phyloP scores from a whole-genome alignment of 1,140 invertebrate species.

The Drosophila pallidifrons region DNA sequence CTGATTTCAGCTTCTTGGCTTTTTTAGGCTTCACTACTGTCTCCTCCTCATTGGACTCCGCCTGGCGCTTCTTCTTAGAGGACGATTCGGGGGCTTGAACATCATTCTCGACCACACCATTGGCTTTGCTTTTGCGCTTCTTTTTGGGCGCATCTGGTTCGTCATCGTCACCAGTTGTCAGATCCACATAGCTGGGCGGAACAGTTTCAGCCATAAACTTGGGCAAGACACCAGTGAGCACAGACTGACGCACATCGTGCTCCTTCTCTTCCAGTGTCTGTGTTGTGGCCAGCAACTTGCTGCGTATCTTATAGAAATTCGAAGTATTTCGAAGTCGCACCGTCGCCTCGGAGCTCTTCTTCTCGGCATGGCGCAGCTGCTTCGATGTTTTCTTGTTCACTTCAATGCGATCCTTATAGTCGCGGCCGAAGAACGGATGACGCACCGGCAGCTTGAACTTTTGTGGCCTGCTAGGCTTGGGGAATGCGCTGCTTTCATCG shows the following conservation, averaged over 20 bases:
- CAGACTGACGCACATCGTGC: constrained; percentile 60
- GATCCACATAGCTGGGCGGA: constrained; percentile 7
- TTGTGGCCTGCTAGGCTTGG: constrained; percentile 9
- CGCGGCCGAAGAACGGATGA: constrained; percentile 64
- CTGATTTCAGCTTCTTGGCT: constrained; percentile 7
- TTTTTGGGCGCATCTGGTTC: background rate
- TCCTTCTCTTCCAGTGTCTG: constrained; percentile 64
- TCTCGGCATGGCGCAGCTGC: constrained; percentile 29
- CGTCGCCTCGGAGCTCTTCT: background rate
- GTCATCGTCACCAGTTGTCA: background rate
- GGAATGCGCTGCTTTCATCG: background rate
- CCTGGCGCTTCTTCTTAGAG: constrained; percentile 4
- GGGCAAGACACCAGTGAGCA: constrained; percentile 57
- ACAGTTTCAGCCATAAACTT: constrained; percentile 29
- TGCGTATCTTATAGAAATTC: constrained; percentile 59
- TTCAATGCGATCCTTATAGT: constrained; percentile 51
- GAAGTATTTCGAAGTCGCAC: background rate
- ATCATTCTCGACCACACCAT: background rate
- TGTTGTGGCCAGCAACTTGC: constrained; percentile 17
- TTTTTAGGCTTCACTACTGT: background rate
- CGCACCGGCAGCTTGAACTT: constrained; percentile 38
- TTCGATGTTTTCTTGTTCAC: constrained; percentile 21
- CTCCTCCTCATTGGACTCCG: background rate
- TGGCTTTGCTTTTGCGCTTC: constrained; percentile 17
- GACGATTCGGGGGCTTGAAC: background rate